Evolutionary conservation across 2,113 vertebrate species (phyloP).

Genomic region (pig (Sus scrofa)): DNA sequence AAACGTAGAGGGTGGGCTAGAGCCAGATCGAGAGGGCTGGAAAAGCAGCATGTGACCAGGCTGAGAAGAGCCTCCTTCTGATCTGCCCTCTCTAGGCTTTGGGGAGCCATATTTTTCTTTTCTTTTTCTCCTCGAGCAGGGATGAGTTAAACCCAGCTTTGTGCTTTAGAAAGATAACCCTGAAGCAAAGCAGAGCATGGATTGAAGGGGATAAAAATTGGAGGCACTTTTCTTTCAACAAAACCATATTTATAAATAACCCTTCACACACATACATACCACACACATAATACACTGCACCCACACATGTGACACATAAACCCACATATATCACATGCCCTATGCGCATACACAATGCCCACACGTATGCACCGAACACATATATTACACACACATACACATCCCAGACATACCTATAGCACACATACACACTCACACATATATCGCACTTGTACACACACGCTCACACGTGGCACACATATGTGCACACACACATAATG

Average conservation of each 20-base stretch:
- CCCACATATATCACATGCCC: neutral
- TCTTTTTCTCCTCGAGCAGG: neutral
- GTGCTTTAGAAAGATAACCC: neutral
- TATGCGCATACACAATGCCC: neutral
- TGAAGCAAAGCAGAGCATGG: neutral
- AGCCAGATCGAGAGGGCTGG: neutral
- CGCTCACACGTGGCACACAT: neutral
- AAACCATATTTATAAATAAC: neutral
- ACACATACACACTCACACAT: neutral
- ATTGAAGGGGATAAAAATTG: neutral
- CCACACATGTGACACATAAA: neutral
- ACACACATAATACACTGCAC: neutral
- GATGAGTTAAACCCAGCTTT: conserved; percentile 15
- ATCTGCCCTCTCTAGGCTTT: neutral
- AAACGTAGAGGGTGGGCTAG: neutral
- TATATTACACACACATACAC: neutral
- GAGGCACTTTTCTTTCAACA: neutral
- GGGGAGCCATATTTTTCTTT: neutral
- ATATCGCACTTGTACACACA: too few species aligned
- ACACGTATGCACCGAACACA: neutral
- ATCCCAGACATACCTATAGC: neutral
- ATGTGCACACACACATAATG: neutral
- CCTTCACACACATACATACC: neutral
- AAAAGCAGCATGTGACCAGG: neutral
- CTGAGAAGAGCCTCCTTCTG: neutral